phyloP scores from a whole-genome alignment of 1,140 invertebrate species.

The Cecropterus lyciades region DNA sequence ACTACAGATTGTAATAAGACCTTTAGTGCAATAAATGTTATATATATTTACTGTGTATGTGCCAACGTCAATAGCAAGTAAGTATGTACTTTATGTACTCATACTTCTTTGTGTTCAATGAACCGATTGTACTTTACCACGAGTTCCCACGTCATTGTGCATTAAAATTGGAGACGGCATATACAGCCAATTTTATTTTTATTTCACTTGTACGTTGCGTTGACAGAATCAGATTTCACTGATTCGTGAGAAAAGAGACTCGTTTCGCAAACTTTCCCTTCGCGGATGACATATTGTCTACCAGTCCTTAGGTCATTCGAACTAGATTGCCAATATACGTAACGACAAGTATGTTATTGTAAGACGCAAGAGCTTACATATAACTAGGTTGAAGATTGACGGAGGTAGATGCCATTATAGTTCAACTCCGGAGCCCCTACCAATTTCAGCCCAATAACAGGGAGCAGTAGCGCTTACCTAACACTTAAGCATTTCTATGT shows the following conservation, averaged over 20 bases:
- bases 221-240: conserved; percentile 32
- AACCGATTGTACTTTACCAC: conserved; percentile 19
- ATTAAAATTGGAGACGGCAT: conserved; percentile 29
- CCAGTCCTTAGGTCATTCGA: conserved; percentile 22
- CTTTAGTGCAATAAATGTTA: too few relatives aligned
- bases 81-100: not conserved
- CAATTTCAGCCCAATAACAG: too few relatives aligned
- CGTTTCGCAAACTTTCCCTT: conserved; percentile 35
- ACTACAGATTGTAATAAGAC: too few relatives aligned
- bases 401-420: too few relatives aligned
- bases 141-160: conserved; percentile 40
- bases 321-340: not conserved
- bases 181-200: conserved; percentile 32
- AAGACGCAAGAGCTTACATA: too few relatives aligned
- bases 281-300: conserved; percentile 29
- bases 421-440: too few relatives aligned
- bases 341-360: too few relatives aligned
- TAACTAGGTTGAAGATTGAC: too few relatives aligned
- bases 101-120: conserved; percentile 31
- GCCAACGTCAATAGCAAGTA: too few relatives aligned
- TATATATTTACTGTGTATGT: too few relatives aligned
- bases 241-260: conserved; percentile 31
- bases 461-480: too few relatives aligned
- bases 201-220: conserved; percentile 27
- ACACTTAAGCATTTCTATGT: too few relatives aligned